These are phyloP conservation scores for Sisyra nigra DNA, from an alignment of 2,888 invertebrate genomes.

Conservation along the genomic window DNA sequence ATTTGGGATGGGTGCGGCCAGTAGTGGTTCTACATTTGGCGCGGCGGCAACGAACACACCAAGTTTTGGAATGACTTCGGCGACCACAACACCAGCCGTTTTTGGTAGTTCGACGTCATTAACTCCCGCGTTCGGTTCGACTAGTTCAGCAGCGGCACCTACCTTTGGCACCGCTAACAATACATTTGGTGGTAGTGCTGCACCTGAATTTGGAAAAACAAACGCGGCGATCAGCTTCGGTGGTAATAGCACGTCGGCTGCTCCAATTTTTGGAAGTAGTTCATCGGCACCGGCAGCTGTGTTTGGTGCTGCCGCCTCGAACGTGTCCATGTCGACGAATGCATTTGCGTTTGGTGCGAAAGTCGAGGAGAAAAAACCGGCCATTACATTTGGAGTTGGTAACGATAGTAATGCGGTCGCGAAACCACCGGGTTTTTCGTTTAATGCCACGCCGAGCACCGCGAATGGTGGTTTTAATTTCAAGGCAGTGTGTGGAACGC, in stretches of 20 bases:
- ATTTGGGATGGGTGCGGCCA: too few species aligned
- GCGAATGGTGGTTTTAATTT: slow-evolving; percentile 9
- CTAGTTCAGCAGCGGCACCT: not conserved
- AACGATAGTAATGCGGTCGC: slow-evolving; percentile 8
- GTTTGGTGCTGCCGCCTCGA: not conserved
- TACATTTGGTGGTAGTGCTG: slow-evolving; percentile 5
- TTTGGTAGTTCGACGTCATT: not conserved
- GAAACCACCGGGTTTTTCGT: slow-evolving; percentile 18
- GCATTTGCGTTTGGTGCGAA: slow-evolving; percentile 1
- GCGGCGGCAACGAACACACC: too few species aligned
- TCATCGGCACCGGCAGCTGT: not conserved
- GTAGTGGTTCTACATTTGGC: too few species aligned
- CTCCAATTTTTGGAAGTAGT: not conserved
- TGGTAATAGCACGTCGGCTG: not conserved
- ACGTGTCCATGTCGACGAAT: not conserved
- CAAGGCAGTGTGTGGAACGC: not conserved
- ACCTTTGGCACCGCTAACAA: not conserved
- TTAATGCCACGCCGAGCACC: slow-evolving; percentile 17
- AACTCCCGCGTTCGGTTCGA: not conserved
- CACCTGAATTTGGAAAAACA: slow-evolving; percentile 10
- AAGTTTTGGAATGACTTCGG: not conserved
- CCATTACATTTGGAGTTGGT: not conserved
- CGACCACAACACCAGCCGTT: slow-evolving; percentile 1
- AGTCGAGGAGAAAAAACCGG: not conserved
- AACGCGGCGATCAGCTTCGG: not conserved